Conservation (phyloP, 1,140 invertebrate species). For the Cepaea nemoralis region DNA sequence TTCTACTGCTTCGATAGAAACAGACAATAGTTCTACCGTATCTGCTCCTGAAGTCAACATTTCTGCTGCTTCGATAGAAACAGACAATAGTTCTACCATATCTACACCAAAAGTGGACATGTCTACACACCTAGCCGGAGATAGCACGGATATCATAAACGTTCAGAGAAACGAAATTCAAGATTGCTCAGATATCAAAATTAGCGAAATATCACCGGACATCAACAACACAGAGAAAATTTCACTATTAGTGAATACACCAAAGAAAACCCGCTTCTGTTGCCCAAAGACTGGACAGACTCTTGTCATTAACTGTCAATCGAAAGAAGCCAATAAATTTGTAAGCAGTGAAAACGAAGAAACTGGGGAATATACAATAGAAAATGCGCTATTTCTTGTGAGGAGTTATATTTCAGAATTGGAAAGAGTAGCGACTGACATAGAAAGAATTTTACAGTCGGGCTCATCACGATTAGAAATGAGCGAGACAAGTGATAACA, state of each 20-base stretch:
- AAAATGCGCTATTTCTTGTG: background rate
- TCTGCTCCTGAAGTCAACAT: too few relatives aligned
- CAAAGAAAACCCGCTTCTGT: background rate
- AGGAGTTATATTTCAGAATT: slow-evolving; percentile 10
- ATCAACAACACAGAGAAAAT: background rate
- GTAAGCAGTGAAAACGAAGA: background rate
- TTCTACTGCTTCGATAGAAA: background rate
- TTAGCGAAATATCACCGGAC: background rate
- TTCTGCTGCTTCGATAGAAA: background rate
- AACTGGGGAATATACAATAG: background rate
- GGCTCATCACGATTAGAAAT: too few relatives aligned
- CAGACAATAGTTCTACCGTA: too few relatives aligned
- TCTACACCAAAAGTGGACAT: background rate
- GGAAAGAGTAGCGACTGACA: background rate
- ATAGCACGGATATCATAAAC: background rate
- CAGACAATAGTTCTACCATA: background rate
- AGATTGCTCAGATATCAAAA: background rate
- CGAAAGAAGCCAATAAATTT: background rate
- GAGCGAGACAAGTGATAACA: too few relatives aligned
- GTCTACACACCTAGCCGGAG: background rate
- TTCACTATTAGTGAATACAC: background rate
- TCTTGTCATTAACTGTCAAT: too few relatives aligned
- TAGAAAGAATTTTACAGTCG: slow-evolving; percentile 6
- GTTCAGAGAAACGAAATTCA: background rate
- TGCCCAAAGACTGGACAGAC: too few relatives aligned